A percentile compares a stretch with the other conserved stretches of the same genome.
Conservation (phyloP, 2,888 invertebrate genomes). For the Cosmopolites sordidus region DNA sequence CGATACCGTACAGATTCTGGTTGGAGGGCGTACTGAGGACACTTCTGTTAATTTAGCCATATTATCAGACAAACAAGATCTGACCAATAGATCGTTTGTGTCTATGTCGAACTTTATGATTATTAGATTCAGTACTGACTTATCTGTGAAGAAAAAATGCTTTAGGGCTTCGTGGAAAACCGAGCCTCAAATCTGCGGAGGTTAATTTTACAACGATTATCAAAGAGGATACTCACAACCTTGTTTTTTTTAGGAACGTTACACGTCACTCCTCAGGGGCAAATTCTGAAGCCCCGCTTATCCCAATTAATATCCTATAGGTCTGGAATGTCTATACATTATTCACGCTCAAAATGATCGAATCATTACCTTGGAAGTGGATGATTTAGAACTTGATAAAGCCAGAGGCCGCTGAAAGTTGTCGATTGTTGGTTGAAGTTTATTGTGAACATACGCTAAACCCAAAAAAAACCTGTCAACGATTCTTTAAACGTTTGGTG, state of each 20-base stretch:
- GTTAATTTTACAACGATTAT: conserved; percentile 43
- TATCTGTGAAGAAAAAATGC: conserved; percentile 87
- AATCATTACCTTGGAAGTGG: conserved; percentile 87
- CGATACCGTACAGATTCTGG: conserved; percentile 93
- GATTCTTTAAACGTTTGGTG: no score
- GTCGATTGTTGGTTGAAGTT: no score
- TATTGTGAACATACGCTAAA: no score
- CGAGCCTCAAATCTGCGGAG: conserved; percentile 89
- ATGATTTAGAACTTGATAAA: conserved; percentile 78
- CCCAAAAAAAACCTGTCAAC: no score
- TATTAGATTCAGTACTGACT: conserved; percentile 92
- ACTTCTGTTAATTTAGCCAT: conserved; percentile 88
- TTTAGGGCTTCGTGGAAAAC: conserved; percentile 93
- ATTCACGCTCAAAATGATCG: conserved; percentile 86
- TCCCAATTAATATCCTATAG: conserved; percentile 89
- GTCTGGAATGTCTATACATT: conserved; percentile 91
- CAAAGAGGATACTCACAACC: no score
- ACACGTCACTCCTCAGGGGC: conserved; percentile 82
- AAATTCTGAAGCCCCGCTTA: conserved; percentile 89
- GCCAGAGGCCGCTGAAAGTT: no score
- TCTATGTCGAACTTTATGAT: conserved; percentile 98
- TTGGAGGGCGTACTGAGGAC: conserved; percentile 92
- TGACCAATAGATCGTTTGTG: conserved; percentile 78
- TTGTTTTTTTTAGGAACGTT: conserved; percentile 51
- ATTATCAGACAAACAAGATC: conserved; percentile 85